Percentiles rank a stretch among this genome's conserved stretches.
Evolutionary conservation across 2,888 invertebrate genomes (phyloP).

Genomic region (Hartigia nigra): DNA sequence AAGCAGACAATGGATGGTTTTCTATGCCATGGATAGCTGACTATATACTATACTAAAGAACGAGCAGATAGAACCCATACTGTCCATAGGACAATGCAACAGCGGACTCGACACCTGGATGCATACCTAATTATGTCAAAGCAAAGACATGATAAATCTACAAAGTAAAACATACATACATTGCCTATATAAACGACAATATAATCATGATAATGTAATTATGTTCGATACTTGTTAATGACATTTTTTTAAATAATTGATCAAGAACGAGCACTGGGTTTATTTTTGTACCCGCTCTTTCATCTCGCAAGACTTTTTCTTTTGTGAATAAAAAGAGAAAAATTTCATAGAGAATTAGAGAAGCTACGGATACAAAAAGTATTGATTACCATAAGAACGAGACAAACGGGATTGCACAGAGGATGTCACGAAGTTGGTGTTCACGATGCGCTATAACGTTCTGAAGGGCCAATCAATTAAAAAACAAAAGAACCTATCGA

Average conservation of each 20-base stretch:
- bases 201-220: background rate
- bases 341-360: background rate
- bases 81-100: slow-evolving; percentile 11
- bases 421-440: background rate
- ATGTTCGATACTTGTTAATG: background rate
- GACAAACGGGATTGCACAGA: background rate
- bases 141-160: background rate
- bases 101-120: slow-evolving; percentile 41
- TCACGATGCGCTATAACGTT: slow-evolving; percentile 27
- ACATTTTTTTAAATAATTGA: background rate
- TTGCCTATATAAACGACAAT: no score
- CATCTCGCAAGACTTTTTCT: background rate
- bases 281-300: background rate
- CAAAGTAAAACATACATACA: background rate
- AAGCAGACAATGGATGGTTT: slow-evolving; percentile 49
- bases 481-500: slow-evolving; percentile 30
- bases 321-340: background rate
- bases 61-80: background rate
- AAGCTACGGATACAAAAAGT: background rate
- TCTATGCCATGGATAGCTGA: background rate
- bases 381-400: background rate
- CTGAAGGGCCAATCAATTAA: slow-evolving; percentile 51
- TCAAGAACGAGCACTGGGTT: no score
- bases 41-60: background rate
- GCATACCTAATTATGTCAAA: slow-evolving; percentile 40